Evolutionary conservation across 2,113 vertebrate genomes (phyloP), one percentile per base, ranked within the genome.

Genomic region (Procapra przewalskii): DNA sequence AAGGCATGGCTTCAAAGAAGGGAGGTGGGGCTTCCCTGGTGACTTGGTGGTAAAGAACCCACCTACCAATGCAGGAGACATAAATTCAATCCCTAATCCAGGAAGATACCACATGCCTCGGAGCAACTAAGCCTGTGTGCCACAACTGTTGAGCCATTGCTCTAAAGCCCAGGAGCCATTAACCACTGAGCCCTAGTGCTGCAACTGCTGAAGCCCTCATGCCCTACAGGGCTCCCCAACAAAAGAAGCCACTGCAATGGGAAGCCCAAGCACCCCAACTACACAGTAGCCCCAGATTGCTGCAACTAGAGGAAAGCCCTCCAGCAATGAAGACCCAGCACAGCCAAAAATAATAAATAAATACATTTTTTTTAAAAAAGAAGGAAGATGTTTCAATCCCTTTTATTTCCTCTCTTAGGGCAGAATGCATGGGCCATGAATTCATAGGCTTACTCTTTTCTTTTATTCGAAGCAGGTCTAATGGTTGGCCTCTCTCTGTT

Each of bases 221-320:
- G n/a, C 64, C 64, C 64, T 23, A 3, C 64, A 23, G n/a, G 64
- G n/a, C 67, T 71, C 67, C 64, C 1, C 67, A 71, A 0, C n/a
- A 23, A 3, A 71, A 23, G 67, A 11, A 40, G 67, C 67, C 67
- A 1, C n/a, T 23, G 67, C 19, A 12, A 5, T 3, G 10, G 67
- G 19, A 23, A 23, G 19, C 19, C 64, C 67, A 40, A 21, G 67
- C n/a, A 23, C 9, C 1, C 0, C n/a, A 40, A 2, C 67, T 12
- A 1, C 19, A 6, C 10, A 23, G n/a, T 6, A 40, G 67, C 10
- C n/a, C n/a, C 67, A 1, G 0, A 23, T 1, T 40, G 67, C 67
- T 23, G 67, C 67, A 40, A 12, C 10, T 12, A 12, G n/a, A 40
- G 67, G 23, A 23, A 12, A 23, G 67, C 19, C 67, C 67, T 40